These are phyloP conservation scores for Papio anubis DNA, from an alignment of 2,113 vertebrate genomes.

Conservation along the genomic window DNA sequence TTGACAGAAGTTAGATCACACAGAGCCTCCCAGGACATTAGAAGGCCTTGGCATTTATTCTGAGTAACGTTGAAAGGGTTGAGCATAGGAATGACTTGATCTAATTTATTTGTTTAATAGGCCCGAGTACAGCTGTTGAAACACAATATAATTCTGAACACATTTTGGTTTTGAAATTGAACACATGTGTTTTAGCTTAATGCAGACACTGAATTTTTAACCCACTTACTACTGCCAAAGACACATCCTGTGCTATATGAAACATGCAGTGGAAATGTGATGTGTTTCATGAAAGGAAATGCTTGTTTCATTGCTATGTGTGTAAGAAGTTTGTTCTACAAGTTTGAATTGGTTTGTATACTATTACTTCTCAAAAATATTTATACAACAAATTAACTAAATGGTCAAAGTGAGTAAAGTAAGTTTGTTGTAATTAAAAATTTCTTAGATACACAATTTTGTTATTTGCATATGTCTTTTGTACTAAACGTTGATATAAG, in stretches of 20 bases:
- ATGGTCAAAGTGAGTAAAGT: background rate
- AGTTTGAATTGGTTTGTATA: background rate
- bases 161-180: background rate
- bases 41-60: background rate
- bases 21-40: too few relatives aligned
- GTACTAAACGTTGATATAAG: background rate
- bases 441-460: background rate
- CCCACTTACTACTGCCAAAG: background rate
- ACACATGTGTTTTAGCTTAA: background rate
- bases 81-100: background rate
- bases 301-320: background rate
- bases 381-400: background rate
- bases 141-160: background rate
- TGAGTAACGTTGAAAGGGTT: background rate
- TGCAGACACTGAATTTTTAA: background rate
- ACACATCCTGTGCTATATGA: background rate
- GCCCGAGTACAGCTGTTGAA: background rate
- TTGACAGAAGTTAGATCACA: background rate
- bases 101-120: background rate
- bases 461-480: slow-evolving; percentile 1
- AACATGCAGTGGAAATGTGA: background rate
- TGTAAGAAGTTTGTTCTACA: background rate
- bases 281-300: background rate
- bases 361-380: background rate
- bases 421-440: background rate